Evolutionary conservation across 2,113 vertebrate species (phyloP), one percentile per base, ranked within the genome.

Genomic region (Nothoprocta perdicaria): DNA sequence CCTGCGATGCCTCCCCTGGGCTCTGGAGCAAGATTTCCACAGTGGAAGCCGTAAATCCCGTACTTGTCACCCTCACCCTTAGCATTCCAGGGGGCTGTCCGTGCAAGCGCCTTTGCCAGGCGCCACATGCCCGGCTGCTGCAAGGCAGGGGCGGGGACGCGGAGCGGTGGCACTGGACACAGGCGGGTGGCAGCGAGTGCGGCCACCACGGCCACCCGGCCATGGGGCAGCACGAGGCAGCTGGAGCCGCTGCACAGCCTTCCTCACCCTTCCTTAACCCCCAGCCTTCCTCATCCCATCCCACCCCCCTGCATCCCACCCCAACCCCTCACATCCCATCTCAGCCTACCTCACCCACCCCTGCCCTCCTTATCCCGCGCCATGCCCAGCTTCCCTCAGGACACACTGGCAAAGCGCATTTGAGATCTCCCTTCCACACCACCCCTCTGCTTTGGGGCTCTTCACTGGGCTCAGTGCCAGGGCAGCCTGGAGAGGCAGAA

Each of bases 111-210:
- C 61, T 83, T 58, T 83, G 67, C 48, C 50, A 31, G 2, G 1
- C 27, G 53, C 46, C 23, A 5, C 6, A 18, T 74, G 41, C 17
- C 17, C 6, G 43, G 52, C 43, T 60, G 69, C 62, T 58, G 55
- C n/a, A 38, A 9, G 2, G 1, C 1, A 0, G 68, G 35, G 76
- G 66, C 14, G 41, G 80, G 62, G 23, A 15, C 40, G 52, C 52
- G 31, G 52, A 57, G 40, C 26, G 50, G 76, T n/a, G 48, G n/a
- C 7, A 10, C 16, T 1, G 0, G 65, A 19, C 60, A 43, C 1
- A 1, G 68, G 27, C n/a, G 9, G 0, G 48, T 38, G 35, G 35
- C 35, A 50, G 62, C 1, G 0, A 27, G 7, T 0, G 0, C 74
- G 26, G 52, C 17, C 0, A 5, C 23, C 2, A 6, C 71, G 61